Evolutionary conservation across 2,113 vertebrate species (phyloP), one percentile per base, ranked within the genome.

Genomic region (Tenrec ecaudatus): DNA sequence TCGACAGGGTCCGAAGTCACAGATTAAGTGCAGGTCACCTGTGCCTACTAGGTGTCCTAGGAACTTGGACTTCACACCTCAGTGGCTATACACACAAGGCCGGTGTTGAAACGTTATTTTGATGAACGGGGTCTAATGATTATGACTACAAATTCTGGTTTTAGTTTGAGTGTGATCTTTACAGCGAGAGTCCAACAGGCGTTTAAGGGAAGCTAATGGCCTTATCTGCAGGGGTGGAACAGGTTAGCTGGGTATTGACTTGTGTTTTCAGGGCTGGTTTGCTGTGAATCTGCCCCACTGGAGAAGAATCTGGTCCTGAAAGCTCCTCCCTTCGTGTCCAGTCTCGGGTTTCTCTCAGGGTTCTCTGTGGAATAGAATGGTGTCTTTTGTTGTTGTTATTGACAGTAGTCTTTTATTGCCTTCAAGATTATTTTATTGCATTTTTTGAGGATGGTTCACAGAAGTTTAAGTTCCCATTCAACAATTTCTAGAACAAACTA

Each of bases 1-100:
- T 95, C 92, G 94, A 89, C 15, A 3, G n/a, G 57, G 80, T 95
- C 43, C 36, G 93, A 90, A 95, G 91, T 80, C 92, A 60, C 82
- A 79, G 4, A 0, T 77, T 89, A 60, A 68, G 53, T 62, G 82
- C 69, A 77, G 90, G 92, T 95, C 87, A 68, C 78, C 80, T 87
- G 47, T 82, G 15, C 12, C 71, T 73, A 36, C 68, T 36, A 36
- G 57, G 76, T 94, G 69, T 62, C 6, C 0, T 31, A 85, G 85
- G 88, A 79, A 66, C 77, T 93, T 88, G 92, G 69, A 71, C 82
- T 60, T 78, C 76, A 82, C 88, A 96, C 95, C 66, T 95, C 82
- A 86, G 88, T 69, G 40, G 80, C 64, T 87, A 33, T 47, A 53
- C 69, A 68, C 57, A 91, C 53, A 76, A 82, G 57, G 16, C 69